Evolutionary conservation across 2,888 invertebrate genomes (phyloP).

Genomic region (Pachycephus smyrnensis): DNA sequence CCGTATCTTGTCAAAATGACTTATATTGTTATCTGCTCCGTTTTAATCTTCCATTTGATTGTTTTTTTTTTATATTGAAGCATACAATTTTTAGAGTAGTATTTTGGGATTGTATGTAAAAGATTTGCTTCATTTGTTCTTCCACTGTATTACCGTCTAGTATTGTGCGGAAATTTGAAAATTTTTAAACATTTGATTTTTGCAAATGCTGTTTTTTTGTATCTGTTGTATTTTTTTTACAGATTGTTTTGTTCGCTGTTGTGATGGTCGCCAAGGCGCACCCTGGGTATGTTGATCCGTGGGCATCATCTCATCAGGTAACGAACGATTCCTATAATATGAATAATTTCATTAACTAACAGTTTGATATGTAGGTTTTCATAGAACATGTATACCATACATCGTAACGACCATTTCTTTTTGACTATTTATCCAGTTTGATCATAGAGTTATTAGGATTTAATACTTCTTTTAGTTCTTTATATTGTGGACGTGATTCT

Average conservation of each 20-base stretch:
- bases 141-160: neutral
- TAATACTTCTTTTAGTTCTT: neutral
- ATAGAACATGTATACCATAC: neutral
- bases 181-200: neutral
- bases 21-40: neutral
- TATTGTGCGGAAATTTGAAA: neutral
- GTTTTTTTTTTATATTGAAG: neutral
- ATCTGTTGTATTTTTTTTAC: constrained; percentile 19
- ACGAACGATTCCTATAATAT: neutral
- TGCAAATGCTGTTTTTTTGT: neutral
- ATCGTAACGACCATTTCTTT: neutral
- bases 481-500: neutral
- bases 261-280: constrained; percentile 57
- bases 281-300: constrained; percentile 47
- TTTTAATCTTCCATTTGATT: neutral
- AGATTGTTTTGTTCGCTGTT: constrained; percentile 61
- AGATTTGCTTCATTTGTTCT: neutral
- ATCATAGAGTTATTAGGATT: neutral
- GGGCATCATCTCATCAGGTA: constrained; percentile 16
- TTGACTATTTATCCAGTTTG: neutral
- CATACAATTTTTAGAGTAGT: neutral
- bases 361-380: neutral
- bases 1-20: neutral
- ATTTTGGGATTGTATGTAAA: neutral
- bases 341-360: neutral